phyloP scores from a whole-genome alignment of 2,797 vertebrate species.

The Aeoliscus strigatus region DNA sequence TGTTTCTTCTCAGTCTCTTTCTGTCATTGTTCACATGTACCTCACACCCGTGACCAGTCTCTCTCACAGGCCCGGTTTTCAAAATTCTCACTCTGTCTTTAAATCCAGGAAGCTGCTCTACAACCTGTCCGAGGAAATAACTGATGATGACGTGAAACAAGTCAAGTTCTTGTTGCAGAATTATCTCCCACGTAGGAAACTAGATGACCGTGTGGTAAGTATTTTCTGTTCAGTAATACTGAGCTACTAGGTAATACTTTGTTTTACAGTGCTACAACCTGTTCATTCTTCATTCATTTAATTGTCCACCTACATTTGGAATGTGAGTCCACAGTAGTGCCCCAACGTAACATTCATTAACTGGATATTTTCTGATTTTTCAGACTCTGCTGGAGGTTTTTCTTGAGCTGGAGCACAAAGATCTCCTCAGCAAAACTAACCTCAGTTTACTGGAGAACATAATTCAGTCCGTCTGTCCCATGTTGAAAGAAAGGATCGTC shows the following conservation, averaged over 20 bases:
- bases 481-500: conserved; percentile 59
- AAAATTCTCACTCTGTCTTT: background rate
- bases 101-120: conserved; percentile 80
- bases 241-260: too few relatives aligned
- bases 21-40: too few relatives aligned
- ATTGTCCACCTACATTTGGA: too few relatives aligned
- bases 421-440: conserved; percentile 61
- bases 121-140: conserved; percentile 75
- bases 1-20: too few relatives aligned
- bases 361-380: conserved; percentile 19
- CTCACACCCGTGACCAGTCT: too few relatives aligned
- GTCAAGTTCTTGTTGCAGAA: conserved; percentile 72
- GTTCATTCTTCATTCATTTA: too few relatives aligned
- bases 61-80: too few relatives aligned
- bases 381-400: conserved; percentile 81
- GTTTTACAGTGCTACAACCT: too few relatives aligned
- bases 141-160: conserved; percentile 29
- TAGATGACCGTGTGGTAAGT: conserved; percentile 65
- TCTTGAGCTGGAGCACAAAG: conserved; percentile 74
- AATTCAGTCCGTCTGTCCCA: conserved; percentile 35
- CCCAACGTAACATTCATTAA: too few relatives aligned
- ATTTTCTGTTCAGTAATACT: background rate
- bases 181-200: conserved; percentile 40
- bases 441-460: conserved; percentile 62
- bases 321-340: too few relatives aligned